These are phyloP conservation scores for Adineta ricciae DNA, from an alignment of 2,888 invertebrate genomes.

Conservation along the genomic window DNA sequence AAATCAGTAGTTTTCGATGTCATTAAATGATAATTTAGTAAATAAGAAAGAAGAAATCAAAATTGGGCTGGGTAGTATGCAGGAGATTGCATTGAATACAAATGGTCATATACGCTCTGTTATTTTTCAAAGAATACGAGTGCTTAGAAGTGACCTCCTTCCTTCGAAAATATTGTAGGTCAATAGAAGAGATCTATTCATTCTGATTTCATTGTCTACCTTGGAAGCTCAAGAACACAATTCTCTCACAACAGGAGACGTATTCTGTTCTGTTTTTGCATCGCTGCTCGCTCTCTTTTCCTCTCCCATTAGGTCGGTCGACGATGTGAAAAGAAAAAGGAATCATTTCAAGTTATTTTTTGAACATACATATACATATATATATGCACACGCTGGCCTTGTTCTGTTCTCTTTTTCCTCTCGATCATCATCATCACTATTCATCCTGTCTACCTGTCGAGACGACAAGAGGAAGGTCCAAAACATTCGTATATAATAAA, in stretches of 20 bases:
- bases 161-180: background rate
- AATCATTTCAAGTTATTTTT: background rate
- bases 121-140: background rate
- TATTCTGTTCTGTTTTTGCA: background rate
- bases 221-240: background rate
- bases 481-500: background rate
- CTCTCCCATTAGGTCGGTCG: background rate
- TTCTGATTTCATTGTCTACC: background rate
- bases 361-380: background rate
- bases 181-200: background rate
- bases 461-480: background rate
- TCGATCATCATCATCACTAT: background rate
- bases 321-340: background rate
- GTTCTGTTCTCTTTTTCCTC: background rate
- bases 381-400: background rate
- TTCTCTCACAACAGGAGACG: background rate
- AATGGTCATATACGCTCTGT: too few species aligned
- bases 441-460: slow-evolving; percentile 1
- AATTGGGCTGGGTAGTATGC: too few species aligned
- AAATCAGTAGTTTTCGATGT: too few species aligned
- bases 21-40: too few species aligned
- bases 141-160: background rate
- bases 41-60: too few species aligned
- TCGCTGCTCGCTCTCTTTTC: background rate
- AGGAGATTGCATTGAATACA: too few species aligned